Conservation (phyloP, 1,140 invertebrate genomes). For the Leptinotarsa undecemlineata region DNA sequence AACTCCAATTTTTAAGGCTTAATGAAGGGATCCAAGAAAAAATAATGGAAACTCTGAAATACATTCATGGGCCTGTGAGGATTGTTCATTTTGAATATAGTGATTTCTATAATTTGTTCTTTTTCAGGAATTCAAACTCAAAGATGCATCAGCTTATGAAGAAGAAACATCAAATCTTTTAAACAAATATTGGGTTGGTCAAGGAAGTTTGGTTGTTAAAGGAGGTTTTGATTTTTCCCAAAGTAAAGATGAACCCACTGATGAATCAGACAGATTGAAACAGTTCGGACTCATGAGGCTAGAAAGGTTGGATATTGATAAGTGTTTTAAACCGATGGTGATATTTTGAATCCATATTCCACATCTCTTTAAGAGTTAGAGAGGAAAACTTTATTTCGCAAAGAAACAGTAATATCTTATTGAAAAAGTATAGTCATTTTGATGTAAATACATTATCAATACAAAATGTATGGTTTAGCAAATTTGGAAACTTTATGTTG, state of each 20-base stretch:
- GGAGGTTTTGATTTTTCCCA: slow-evolving; percentile 69
- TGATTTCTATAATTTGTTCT: slow-evolving; percentile 19
- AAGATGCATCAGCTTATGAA: slow-evolving; percentile 58
- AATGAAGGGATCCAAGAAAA: slow-evolving; percentile 68
- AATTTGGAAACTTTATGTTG: no score
- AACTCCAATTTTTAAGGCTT: slow-evolving; percentile 70
- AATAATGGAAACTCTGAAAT: slow-evolving; percentile 70
- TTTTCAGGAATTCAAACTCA: slow-evolving; percentile 58
- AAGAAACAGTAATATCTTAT: no score
- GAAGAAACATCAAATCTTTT: slow-evolving; percentile 68
- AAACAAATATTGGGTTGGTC: slow-evolving; percentile 74
- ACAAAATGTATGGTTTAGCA: no score
- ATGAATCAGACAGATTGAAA: slow-evolving; percentile 64
- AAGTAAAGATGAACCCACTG: slow-evolving; percentile 57
- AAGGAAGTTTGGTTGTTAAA: slow-evolving; percentile 71
- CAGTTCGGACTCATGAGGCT: slow-evolving; percentile 72
- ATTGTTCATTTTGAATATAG: not conserved
- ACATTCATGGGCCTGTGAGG: slow-evolving; percentile 66
- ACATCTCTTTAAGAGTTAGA: no score
- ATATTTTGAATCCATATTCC: no score
- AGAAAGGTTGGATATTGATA: slow-evolving; percentile 59
- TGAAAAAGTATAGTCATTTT: no score
- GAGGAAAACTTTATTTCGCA: no score
- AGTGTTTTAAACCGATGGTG: no score
- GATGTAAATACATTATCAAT: no score